These are phyloP conservation scores for Drosophila neotestacea DNA, from an alignment of 2,888 invertebrate genomes.

Conservation along the genomic window DNA sequence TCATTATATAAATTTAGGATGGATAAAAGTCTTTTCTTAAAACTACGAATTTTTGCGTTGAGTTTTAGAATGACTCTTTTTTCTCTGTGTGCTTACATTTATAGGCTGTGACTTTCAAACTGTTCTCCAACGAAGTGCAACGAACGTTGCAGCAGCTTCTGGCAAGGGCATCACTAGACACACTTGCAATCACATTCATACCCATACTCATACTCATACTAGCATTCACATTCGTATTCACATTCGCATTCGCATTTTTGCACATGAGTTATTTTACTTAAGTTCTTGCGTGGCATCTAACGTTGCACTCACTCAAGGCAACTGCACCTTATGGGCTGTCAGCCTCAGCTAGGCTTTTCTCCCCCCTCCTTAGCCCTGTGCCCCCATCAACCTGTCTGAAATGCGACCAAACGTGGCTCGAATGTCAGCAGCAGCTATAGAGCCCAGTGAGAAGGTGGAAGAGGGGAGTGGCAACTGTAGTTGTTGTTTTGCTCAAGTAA, in stretches of 20 bases:
- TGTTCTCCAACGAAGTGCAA: constrained; percentile 75
- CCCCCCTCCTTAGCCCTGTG: neutral
- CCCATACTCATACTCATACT: constrained; percentile 22
- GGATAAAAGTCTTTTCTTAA: no score
- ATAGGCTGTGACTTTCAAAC: constrained; percentile 63
- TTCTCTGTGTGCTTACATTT: neutral
- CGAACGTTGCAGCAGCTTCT: constrained; percentile 66
- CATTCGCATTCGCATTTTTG: constrained; percentile 46
- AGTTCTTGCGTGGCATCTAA: constrained; percentile 74
- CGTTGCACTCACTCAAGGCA: constrained; percentile 76
- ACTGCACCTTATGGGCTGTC: constrained; percentile 74
- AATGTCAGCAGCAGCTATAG: constrained; percentile 72
- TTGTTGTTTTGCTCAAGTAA: constrained; percentile 73
- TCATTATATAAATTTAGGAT: no score
- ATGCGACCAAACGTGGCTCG: constrained; percentile 77
- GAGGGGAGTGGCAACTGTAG: constrained; percentile 20
- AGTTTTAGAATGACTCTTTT: no score
- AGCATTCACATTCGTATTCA: constrained; percentile 24
- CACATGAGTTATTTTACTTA: constrained; percentile 80
- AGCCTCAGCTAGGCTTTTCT: constrained; percentile 40
- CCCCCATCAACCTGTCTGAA: constrained; percentile 60
- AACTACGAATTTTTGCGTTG: no score
- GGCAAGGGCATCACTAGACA: constrained; percentile 71
- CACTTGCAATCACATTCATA: constrained; percentile 38
- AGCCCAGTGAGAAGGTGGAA: neutral